Percentiles rank a stretch among this genome's conserved stretches.
Evolutionary conservation across 1,140 invertebrate species (phyloP).

Genomic region (Calephelis virginiensis): DNA sequence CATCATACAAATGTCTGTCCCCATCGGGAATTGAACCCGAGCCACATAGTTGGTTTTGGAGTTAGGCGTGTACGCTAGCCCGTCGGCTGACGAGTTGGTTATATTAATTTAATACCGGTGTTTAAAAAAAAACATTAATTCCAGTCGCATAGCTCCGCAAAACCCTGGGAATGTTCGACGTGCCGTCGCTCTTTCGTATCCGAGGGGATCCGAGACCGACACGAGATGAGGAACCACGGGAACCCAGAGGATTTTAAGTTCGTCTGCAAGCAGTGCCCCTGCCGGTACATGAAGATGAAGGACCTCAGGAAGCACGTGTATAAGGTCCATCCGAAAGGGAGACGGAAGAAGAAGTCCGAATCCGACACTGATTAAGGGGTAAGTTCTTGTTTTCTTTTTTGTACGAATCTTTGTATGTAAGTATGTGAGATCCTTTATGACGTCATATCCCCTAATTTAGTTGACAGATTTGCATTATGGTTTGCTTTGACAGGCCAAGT

Average conservation of each 20-base stretch:
- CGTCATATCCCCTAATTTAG: too few relatives aligned
- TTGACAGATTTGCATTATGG: neutral
- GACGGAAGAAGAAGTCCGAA: constrained; percentile 43
- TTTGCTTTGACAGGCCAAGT: too few relatives aligned
- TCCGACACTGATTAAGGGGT: constrained; percentile 37
- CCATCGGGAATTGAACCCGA: too few relatives aligned
- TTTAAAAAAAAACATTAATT: constrained; percentile 14
- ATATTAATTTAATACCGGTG: neutral
- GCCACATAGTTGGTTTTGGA: too few relatives aligned
- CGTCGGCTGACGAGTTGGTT: too few relatives aligned
- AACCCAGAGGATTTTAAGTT: constrained; percentile 55
- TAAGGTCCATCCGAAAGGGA: constrained; percentile 55
- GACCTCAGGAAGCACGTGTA: constrained; percentile 56
- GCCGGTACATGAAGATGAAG: constrained; percentile 52
- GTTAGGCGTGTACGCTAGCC: too few relatives aligned
- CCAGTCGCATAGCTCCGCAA: constrained; percentile 60
- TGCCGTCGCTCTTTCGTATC: constrained; percentile 56
- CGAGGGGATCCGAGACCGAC: constrained; percentile 47
- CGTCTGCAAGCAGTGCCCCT: constrained; percentile 48
- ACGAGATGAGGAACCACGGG: constrained; percentile 49
- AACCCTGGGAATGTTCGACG: constrained; percentile 46
- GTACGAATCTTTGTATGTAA: too few relatives aligned
- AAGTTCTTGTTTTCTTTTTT: neutral
- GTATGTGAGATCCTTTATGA: too few relatives aligned
- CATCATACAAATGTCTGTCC: too few relatives aligned